These are phyloP conservation scores for Ochropacha duplaris DNA, from an alignment of 2,888 invertebrate species.

Conservation along the genomic window DNA sequence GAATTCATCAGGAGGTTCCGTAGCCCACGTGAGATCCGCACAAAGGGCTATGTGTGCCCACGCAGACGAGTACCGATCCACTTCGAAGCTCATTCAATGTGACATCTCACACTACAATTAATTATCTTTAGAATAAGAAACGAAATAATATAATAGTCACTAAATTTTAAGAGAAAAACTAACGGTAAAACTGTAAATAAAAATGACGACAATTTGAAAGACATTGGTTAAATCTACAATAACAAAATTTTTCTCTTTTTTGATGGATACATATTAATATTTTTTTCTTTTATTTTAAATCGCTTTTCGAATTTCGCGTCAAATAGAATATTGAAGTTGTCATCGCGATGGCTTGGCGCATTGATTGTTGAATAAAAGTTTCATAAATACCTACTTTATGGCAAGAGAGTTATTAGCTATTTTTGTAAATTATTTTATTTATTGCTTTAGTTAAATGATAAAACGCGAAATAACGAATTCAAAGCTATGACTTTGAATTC, in stretches of 20 bases:
- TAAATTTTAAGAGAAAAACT: conserved; percentile 73
- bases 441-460: not conserved
- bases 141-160: conserved; percentile 72
- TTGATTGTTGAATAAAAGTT: conserved; percentile 9
- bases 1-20: conserved; percentile 76
- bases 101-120: conserved; percentile 75
- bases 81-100: conserved; percentile 82
- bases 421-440: not conserved
- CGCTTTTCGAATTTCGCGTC: conserved; percentile 74
- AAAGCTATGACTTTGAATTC: too few relatives aligned
- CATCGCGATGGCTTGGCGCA: conserved; percentile 68
- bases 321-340: conserved; percentile 57
- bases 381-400: conserved; percentile 32
- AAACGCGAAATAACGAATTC: too few relatives aligned
- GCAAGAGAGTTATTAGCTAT: conserved; percentile 7
- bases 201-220: conserved; percentile 80
- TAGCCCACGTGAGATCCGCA: conserved; percentile 79
- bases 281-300: conserved; percentile 75
- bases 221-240: conserved; percentile 79
- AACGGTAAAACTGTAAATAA: conserved; percentile 77
- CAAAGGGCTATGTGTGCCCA: conserved; percentile 81
- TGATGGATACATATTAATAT: conserved; percentile 73
- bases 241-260: conserved; percentile 79
- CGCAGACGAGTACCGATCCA: conserved; percentile 75
- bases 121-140: conserved; percentile 70